These are phyloP conservation scores for Pseudomugil gertrudae DNA, from an alignment of 2,797 vertebrate genomes.

Conservation along the genomic window DNA sequence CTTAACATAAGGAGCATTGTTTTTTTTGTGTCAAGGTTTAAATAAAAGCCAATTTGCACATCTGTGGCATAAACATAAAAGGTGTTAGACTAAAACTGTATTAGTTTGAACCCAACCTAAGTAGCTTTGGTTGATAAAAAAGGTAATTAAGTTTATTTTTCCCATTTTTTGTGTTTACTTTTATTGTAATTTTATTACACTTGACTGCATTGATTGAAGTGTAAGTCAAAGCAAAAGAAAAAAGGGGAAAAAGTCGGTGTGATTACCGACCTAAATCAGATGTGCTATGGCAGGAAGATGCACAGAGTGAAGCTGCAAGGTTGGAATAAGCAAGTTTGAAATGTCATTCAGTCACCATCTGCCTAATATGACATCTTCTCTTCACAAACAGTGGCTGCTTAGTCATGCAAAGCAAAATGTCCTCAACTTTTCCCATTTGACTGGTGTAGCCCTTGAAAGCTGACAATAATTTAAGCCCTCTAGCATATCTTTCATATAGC, in stretches of 20 bases:
- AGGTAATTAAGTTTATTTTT: background rate
- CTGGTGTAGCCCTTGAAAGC: slow-evolving; percentile 15
- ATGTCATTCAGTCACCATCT: slow-evolving; percentile 35
- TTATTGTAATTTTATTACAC: background rate
- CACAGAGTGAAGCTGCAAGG: slow-evolving; percentile 1
- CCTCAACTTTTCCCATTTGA: slow-evolving; percentile 13
- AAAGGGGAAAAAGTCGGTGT: background rate
- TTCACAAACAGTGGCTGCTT: slow-evolving; percentile 25
- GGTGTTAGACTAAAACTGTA: background rate
- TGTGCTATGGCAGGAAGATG: background rate
- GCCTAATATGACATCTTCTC: slow-evolving; percentile 30
- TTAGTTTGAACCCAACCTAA: background rate
- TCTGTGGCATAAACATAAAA: background rate
- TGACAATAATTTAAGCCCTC: slow-evolving; percentile 25
- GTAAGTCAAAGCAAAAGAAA: background rate
- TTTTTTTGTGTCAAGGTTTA: slow-evolving; percentile 12
- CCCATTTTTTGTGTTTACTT: background rate
- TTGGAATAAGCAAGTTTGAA: slow-evolving; percentile 24
- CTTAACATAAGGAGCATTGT: slow-evolving; percentile 25
- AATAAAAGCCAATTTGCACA: slow-evolving; percentile 3
- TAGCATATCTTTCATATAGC: background rate
- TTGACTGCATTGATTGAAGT: background rate
- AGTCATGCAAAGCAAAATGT: slow-evolving; percentile 17
- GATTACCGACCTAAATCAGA: background rate
- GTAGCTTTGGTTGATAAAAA: background rate